A percentile compares a stretch with the other conserved stretches of the same genome.
phyloP scores from a whole-genome alignment of 2,888 invertebrate genomes.

The Xanthia togata region DNA sequence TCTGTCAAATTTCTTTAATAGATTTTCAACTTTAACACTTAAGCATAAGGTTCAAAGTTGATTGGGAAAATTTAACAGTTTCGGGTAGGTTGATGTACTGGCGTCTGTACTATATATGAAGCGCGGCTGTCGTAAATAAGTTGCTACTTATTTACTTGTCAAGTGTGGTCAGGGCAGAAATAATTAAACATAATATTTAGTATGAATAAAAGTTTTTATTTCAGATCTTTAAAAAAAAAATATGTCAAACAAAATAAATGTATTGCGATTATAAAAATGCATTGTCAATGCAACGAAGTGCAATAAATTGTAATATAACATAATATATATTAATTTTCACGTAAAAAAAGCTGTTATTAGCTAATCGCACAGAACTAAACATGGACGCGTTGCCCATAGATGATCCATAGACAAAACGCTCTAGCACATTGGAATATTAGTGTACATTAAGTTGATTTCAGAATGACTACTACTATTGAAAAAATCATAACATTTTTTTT shows the following conservation, averaged over 20 bases:
- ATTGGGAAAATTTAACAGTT: no score
- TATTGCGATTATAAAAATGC: slow-evolving; percentile 79
- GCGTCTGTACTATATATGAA: no score
- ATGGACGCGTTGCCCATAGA: slow-evolving; percentile 57
- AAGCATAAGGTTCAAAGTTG: no score
- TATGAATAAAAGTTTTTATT: slow-evolving; percentile 76
- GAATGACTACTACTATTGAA: no score
- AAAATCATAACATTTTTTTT: no score
- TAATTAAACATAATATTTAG: slow-evolving; percentile 56
- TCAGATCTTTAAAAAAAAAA: slow-evolving; percentile 83
- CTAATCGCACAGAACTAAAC: slow-evolving; percentile 75
- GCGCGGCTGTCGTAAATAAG: no score
- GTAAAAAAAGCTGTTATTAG: slow-evolving; percentile 59
- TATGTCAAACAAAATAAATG: slow-evolving; percentile 67
- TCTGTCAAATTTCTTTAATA: no score
- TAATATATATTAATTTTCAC: slow-evolving; percentile 61
- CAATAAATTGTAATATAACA: slow-evolving; percentile 67
- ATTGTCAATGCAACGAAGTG: slow-evolving; percentile 78
- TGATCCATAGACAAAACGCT: slow-evolving; percentile 62
- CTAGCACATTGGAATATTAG: slow-evolving; percentile 73
- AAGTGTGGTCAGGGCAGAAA: not conserved
- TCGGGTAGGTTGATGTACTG: no score
- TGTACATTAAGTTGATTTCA: no score
- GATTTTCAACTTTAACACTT: no score
- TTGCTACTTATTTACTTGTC: no score